A percentile compares a stretch with the other conserved stretches of the same genome.
Evolutionary conservation across 2,888 invertebrate species (phyloP).

Genomic region (Sarcophaga carnaria): DNA sequence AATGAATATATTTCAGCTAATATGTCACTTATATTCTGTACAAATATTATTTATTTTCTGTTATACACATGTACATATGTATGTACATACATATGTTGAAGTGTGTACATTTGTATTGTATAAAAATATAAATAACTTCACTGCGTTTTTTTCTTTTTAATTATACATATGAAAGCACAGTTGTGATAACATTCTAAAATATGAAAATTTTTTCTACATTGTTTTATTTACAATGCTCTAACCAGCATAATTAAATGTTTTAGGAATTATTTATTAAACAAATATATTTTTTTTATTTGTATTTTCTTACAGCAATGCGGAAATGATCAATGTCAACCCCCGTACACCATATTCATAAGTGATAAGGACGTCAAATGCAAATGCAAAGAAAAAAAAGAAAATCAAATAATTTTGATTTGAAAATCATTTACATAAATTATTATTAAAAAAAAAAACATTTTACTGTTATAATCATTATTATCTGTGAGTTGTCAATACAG

Average conservation of each 20-base stretch:
- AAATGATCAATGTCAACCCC: constrained; percentile 95
- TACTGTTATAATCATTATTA: constrained; percentile 9
- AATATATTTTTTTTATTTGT: constrained; percentile 43
- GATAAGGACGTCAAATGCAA: constrained; percentile 24
- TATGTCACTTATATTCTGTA: no score
- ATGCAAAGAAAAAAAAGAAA: constrained; percentile 14
- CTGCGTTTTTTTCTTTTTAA: no score
- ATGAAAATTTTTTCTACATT: neutral
- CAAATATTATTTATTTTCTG: no score
- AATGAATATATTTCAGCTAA: no score
- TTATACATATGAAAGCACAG: neutral
- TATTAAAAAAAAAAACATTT: neutral
- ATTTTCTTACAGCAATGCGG: constrained; percentile 88
- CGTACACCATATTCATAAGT: constrained; percentile 90
- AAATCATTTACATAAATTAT: constrained; percentile 9
- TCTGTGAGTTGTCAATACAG: no score
- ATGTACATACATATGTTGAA: neutral
- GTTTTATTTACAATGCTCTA: neutral
- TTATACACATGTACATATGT: neutral
- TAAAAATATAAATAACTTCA: neutral
- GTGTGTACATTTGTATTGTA: neutral
- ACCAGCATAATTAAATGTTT: constrained; percentile 66
- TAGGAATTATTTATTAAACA: constrained; percentile 55
- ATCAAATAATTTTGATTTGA: neutral
- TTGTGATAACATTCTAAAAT: constrained; percentile 12